A percentile compares a stretch with the other conserved stretches of the same genome.
phyloP scores from a whole-genome alignment of 1,140 invertebrate species.

The Ridgeia piscesae region DNA sequence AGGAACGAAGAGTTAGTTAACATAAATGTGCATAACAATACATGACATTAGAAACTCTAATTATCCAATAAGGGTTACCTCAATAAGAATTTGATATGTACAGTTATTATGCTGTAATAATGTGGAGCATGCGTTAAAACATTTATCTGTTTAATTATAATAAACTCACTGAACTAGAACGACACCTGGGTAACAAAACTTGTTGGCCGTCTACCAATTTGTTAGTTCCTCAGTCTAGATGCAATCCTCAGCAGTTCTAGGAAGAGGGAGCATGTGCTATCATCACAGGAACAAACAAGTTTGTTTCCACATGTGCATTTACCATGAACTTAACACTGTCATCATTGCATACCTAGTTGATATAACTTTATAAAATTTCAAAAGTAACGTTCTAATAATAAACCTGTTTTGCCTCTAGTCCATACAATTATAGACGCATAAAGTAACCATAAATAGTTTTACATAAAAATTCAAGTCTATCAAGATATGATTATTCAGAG shows the following conservation, averaged over 20 bases:
- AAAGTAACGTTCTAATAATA: not conserved
- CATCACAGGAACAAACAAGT: conserved; percentile 19
- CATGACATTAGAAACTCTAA: too few relatives aligned
- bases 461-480: not conserved
- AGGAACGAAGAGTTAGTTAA: not conserved
- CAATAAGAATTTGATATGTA: too few relatives aligned
- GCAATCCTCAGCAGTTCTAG: conserved; percentile 21
- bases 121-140: not conserved
- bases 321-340: not conserved
- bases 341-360: too few relatives aligned
- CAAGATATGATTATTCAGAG: too few relatives aligned
- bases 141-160: not conserved
- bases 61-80: too few relatives aligned
- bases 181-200: too few relatives aligned
- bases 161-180: not conserved
- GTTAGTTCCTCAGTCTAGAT: not conserved
- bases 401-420: not conserved
- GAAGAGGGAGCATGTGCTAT: conserved; percentile 33
- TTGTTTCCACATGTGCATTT: not conserved
- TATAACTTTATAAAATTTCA: not conserved
- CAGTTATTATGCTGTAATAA: not conserved
- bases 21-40: not conserved
- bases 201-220: not conserved
- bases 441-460: not conserved
- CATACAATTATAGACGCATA: not conserved